phyloP scores from a whole-genome alignment of 2,797 vertebrate genomes.

The Hoplostethus mediterraneus region DNA sequence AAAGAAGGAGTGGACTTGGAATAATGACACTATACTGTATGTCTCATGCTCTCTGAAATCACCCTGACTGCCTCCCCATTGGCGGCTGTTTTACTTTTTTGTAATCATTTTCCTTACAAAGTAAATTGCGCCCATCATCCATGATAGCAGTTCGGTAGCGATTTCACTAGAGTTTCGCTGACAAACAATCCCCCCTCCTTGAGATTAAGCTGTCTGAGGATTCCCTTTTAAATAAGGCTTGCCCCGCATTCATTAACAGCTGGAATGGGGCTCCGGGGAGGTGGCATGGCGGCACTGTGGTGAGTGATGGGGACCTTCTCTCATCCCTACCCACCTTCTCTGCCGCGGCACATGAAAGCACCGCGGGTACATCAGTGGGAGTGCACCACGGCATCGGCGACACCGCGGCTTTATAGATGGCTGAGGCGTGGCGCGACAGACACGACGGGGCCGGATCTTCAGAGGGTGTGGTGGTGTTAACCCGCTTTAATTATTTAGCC shows the following conservation, averaged over 20 bases:
- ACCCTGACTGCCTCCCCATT: too few species aligned
- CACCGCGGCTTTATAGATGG: slow-evolving; percentile 56
- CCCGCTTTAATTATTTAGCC: slow-evolving; percentile 79
- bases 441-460: slow-evolving; percentile 50
- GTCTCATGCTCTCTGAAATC: background rate
- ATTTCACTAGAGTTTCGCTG: slow-evolving; percentile 6
- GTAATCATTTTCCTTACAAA: background rate
- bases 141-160: slow-evolving; percentile 9
- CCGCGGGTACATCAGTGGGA: slow-evolving; percentile 43
- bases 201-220: slow-evolving; percentile 17
- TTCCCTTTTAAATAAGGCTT: background rate
- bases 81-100: background rate
- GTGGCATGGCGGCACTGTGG: slow-evolving; percentile 30
- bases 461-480: slow-evolving; percentile 72
- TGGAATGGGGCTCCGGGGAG: slow-evolving; percentile 25
- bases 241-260: slow-evolving; percentile 19
- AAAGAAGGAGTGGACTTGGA: background rate
- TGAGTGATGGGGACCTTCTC: slow-evolving; percentile 28
- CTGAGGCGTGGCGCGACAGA: slow-evolving; percentile 2
- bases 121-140: background rate
- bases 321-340: slow-evolving; percentile 36
- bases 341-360: slow-evolving; percentile 55
- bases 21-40: background rate
- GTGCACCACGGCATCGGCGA: slow-evolving; percentile 28
- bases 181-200: slow-evolving; percentile 12